Base-by-base conservation (phyloP, 2,888 invertebrate species). In the Cryptophagus acutangulus region DNA sequence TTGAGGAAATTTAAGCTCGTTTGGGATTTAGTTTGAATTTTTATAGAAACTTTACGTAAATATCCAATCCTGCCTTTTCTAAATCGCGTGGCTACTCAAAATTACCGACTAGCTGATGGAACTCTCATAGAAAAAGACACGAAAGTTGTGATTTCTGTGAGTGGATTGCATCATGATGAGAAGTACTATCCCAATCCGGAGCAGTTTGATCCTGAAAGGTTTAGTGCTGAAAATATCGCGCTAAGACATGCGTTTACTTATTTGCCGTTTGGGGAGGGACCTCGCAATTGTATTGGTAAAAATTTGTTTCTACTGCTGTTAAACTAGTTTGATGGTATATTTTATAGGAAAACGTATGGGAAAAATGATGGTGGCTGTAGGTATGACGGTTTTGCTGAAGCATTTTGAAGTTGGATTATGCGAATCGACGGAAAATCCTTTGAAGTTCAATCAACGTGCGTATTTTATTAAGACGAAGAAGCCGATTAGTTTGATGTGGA, bases 311-410 rank as follows among this genome's bases (percentile, higher is more conserved):
- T 24, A 24, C n/a, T 8, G 8, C 8, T 24, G 8, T 8, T 8
- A 24, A 8, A 24, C 24, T 24, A 24, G 8, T 24, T n/a, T 8
- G n/a, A 24, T 8, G n/a, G 8, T 8, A 24, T n/a, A 24, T 25
- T 14, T 37, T 36, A 14, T 28, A 43, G 43, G 43, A 12, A 33
- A 30, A 28, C 24, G 40, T 18, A 24, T 43, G 28, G 43, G 33
- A 15, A 43, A 40, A 40, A 33, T 43, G 14, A 40, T 36, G 33
- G 36, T 36, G 5, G 36, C 24, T 17, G 33, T 28, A 17, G 43
- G 43, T n/a, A 30, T 40, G 9, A 29, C 43, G 15, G 40, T 36
- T 29, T 36, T 43, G 18, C 34, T 43, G 15, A 40, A 4, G 3
- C 4, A 34, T 16, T 34, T 17, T 17, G 9, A 16, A 3, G 8